Conservation (phyloP, 2,888 invertebrate species). For the Caenorhabditis sp. region DNA sequence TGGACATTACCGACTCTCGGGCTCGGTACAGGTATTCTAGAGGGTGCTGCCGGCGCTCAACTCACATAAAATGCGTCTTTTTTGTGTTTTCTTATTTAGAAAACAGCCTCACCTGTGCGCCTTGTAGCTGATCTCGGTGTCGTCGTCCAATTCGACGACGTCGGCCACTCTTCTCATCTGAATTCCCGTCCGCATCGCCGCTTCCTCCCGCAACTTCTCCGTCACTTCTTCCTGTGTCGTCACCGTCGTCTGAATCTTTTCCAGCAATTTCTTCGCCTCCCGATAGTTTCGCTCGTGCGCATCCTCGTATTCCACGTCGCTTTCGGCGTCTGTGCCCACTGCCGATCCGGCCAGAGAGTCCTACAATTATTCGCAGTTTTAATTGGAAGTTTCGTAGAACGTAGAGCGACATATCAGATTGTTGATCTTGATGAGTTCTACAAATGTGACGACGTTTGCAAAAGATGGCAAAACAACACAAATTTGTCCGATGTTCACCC, state of each 20-base stretch:
- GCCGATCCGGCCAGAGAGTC: slow-evolving; percentile 58
- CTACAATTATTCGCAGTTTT: slow-evolving; percentile 9
- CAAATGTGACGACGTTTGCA: no score
- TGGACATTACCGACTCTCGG: no score
- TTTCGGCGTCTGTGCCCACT: slow-evolving; percentile 52
- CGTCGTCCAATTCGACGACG: slow-evolving; percentile 63
- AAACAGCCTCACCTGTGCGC: slow-evolving; percentile 62
- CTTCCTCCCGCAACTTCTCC: slow-evolving; percentile 67
- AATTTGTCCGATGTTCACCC: no score
- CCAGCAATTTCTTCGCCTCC: slow-evolving; percentile 71
- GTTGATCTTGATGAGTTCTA: no score
- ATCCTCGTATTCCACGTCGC: slow-evolving; percentile 73
- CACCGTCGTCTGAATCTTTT: slow-evolving; percentile 67
- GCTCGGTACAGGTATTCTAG: no score
- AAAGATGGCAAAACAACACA: no score
- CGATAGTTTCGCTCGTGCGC: slow-evolving; percentile 68
- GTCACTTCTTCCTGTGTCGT: slow-evolving; percentile 55
- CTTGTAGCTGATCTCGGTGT: slow-evolving; percentile 63
- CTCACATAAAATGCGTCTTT: no score
- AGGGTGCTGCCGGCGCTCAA: no score
- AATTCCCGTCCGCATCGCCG: slow-evolving; percentile 58
- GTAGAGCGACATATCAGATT: no score
- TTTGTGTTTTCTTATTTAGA: background rate
- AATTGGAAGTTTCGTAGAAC: no score
- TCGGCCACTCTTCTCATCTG: slow-evolving; percentile 69